Conservation (phyloP, 2,113 vertebrate species). For the Microtus oregoni region DNA sequence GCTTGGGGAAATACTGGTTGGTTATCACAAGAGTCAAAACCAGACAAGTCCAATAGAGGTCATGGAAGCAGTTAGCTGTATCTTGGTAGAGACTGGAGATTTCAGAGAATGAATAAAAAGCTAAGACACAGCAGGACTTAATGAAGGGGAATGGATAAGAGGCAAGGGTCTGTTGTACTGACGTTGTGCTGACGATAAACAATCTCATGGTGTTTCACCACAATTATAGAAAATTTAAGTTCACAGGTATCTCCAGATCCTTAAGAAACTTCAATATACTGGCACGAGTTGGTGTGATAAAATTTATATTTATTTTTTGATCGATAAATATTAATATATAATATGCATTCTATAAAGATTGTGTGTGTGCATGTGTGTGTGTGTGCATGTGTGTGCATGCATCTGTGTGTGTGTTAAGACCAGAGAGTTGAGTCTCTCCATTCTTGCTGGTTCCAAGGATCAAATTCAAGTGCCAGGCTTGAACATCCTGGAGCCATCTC, state of each 20-base stretch:
- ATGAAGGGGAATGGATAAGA: background rate
- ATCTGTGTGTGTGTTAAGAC: background rate
- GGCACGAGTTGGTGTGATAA: background rate
- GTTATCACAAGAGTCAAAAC: background rate
- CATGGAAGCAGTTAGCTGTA: background rate
- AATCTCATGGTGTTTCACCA: background rate
- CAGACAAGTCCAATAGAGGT: background rate
- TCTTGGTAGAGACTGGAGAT: background rate
- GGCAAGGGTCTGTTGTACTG: background rate
- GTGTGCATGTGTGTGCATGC: no score
- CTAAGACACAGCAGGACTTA: background rate
- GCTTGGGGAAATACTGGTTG: background rate
- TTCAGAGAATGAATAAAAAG: background rate
- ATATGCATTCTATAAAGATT: background rate
- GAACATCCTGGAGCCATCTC: background rate
- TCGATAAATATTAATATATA: background rate
- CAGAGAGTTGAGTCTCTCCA: background rate
- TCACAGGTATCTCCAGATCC: background rate
- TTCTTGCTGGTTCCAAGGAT: background rate
- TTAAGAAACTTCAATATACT: background rate
- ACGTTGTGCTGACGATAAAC: background rate
- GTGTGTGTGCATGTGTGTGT: background rate
- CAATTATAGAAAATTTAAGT: background rate
- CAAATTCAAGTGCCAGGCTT: background rate
- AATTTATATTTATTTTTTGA: background rate